Evolutionary conservation across 1,140 invertebrate genomes (phyloP).

Genomic region (Sycophila sp.): DNA sequence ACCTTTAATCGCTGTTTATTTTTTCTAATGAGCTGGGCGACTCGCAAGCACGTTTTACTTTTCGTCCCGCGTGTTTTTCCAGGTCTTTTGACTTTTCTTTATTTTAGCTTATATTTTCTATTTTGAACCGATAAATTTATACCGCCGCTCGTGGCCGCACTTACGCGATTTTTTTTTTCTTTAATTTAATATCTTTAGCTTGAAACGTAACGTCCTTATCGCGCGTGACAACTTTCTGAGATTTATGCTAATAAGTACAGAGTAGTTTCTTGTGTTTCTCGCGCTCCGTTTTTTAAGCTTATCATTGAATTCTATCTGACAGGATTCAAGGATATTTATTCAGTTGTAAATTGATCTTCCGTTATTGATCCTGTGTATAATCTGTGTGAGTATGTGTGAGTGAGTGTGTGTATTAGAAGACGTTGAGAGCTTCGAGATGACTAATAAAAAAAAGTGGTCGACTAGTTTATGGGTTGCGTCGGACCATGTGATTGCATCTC

Average conservation of each 20-base stretch:
- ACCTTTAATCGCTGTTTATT: too few relatives aligned
- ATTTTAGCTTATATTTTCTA: too few relatives aligned
- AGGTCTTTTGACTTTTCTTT: too few relatives aligned
- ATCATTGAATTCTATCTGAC: background rate
- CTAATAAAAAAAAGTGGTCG: slow-evolving; percentile 24
- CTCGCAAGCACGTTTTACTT: too few relatives aligned
- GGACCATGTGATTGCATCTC: slow-evolving; percentile 53
- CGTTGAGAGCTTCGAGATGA: slow-evolving; percentile 25
- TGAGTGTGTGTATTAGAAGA: background rate
- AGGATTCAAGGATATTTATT: background rate
- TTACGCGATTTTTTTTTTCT: too few relatives aligned
- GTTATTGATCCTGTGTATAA: background rate
- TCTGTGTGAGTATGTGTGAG: background rate
- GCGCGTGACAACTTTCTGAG: background rate
- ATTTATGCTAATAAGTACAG: slow-evolving; percentile 2
- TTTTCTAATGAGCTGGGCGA: too few relatives aligned
- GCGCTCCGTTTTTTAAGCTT: too few relatives aligned
- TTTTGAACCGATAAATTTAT: too few relatives aligned
- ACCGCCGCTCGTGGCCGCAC: too few relatives aligned
- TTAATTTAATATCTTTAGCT: too few relatives aligned
- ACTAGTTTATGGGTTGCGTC: slow-evolving; percentile 32
- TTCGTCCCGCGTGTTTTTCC: too few relatives aligned
- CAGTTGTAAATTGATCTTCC: slow-evolving; percentile 15
- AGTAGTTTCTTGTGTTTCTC: slow-evolving; percentile 7
- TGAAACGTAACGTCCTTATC: too few relatives aligned